Evolutionary conservation across 1,140 invertebrate species (phyloP), one percentile per base, ranked within the genome.

Genomic region (Orussus abietinus): DNA sequence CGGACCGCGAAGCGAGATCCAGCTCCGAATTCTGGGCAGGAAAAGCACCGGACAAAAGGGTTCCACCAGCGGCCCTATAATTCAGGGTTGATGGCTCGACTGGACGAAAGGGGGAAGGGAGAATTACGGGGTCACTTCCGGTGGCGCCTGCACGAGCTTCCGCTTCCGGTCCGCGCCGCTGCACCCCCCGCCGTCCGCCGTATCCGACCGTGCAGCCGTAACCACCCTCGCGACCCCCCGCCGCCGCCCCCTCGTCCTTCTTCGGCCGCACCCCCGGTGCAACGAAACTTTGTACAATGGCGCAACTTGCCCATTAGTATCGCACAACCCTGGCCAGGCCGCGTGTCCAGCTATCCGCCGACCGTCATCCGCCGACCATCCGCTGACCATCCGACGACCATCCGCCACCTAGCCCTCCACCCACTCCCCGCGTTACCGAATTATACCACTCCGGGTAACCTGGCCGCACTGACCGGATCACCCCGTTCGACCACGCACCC

Each of bases 81-180:
- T 68, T 69, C 66, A 72, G 57, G 49, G 53, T 64, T 72, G 67
- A 70, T 72, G 64, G 64, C 52, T 62, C 59, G 65, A 68, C 20
- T 15, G 26, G 35, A 21, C 12, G 38, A 32, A 18, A 29, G 17
- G 36, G 30, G 62, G 59, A 58, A 61, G 51, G 55, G 64, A 70
- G 67, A 73, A 71, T 71, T 73, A 73, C 69, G 69, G 65, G 67
- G 68, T 70, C 68, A 69, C 67, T 69, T 71, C 68, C 67, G 64
- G 66, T 73, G 67, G 67, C 61, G 63, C 63, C 61, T 68, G 68
- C 61, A 64, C 66, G 60, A 69, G 63, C 67, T 67, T 71, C 69
- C 68, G 67, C 45, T 70, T 69, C 69, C 68, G 68, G 56, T 66
- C 54, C 38, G 34, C 17, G 26, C 32, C 33, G 36, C 26, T 38